Evolutionary conservation across 2,888 invertebrate genomes (phyloP), one percentile per base, ranked within the genome.

Genomic region (Dascillus cervinus): DNA sequence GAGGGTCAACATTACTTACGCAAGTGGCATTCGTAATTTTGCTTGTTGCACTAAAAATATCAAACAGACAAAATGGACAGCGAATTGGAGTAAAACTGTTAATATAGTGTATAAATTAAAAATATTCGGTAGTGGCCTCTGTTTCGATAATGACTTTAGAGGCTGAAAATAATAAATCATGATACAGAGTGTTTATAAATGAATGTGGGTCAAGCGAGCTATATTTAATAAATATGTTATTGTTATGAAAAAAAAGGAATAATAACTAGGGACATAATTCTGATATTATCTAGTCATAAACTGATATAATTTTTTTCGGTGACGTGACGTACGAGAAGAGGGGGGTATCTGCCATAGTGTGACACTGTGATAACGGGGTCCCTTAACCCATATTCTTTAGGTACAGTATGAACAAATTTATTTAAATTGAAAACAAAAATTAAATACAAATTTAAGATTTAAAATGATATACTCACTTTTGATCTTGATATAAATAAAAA

Each of bases 401-500:
- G n/a, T n/a, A n/a, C n/a, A n/a, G n/a, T n/a, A n/a, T n/a, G n/a
- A n/a, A n/a, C n/a, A n/a, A n/a, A n/a, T n/a, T n/a, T n/a, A n/a
- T n/a, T n/a, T n/a, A n/a, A n/a, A n/a, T n/a, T n/a, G n/a, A n/a
- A n/a, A n/a, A n/a, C n/a, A n/a, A n/a, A n/a, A n/a, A n/a, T n/a
- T n/a, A n/a, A n/a, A n/a, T n/a, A n/a, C n/a, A n/a, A 11, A 24
- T 22, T 29, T n/a, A 29, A 12, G 11, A 29, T 6, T 12, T n/a
- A 24, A 23, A 9, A 12, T 3, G 9, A 12, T 12, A 11, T 29
- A 27, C 12, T 55, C 58, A 90, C 91, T 80, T 96, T 96, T 6
- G 97, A 97, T 51, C 95, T 75, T 3, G 97, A 97, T 57, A 99
- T 96, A 58, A 97, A 98, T 24, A 99, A 72, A 66, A 99, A 99